Conservation (phyloP, 2,113 vertebrate genomes). For the Chiloscyllium plagiosum region DNA sequence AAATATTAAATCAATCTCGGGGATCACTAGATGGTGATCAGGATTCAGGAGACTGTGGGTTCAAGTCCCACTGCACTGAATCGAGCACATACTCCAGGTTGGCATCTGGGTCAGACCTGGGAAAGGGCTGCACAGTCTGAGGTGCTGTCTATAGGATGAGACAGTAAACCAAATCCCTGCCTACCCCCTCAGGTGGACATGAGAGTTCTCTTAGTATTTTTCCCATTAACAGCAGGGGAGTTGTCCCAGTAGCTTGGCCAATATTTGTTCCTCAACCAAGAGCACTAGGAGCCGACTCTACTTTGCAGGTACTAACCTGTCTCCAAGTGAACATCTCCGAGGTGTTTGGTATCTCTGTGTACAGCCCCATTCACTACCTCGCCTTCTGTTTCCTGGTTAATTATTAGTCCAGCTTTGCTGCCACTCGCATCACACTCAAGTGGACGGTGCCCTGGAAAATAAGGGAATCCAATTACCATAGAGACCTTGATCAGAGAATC, state of each 20-base stretch:
- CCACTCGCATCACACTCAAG: not conserved
- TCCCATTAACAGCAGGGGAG: not conserved
- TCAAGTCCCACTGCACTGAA: not conserved
- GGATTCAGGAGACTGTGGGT: not conserved
- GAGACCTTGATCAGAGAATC: not conserved
- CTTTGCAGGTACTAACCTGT: not conserved
- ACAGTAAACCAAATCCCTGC: not conserved
- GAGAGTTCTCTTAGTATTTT: not conserved
- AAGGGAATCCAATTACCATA: not conserved
- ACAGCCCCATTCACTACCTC: not conserved
- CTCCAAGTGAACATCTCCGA: not conserved
- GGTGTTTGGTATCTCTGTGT: not conserved
- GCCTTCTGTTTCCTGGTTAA: not conserved
- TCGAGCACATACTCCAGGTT: not conserved
- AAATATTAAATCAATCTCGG: not conserved
- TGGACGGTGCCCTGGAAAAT: not conserved
- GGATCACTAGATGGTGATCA: not conserved
- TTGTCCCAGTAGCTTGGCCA: not conserved
- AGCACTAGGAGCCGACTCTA: not conserved
- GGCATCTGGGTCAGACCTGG: not conserved
- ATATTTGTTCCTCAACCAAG: not conserved
- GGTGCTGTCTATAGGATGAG: not conserved
- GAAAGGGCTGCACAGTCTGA: not conserved
- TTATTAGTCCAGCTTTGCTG: not conserved
- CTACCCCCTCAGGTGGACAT: not conserved